phyloP scores from a whole-genome alignment of 1,140 invertebrate genomes.

The Bombus impatiens region DNA sequence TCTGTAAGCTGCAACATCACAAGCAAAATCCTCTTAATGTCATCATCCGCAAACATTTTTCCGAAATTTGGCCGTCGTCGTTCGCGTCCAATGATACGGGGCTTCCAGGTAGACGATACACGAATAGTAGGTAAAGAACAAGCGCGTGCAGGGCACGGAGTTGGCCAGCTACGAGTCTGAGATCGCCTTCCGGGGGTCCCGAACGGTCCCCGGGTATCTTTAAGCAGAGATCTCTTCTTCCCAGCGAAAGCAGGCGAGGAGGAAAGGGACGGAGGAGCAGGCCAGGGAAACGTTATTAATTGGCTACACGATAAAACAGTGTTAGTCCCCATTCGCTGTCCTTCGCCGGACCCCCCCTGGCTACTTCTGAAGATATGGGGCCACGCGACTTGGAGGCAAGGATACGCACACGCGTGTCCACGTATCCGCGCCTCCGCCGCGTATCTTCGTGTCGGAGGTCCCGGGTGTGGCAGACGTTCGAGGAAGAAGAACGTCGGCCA shows the following conservation, averaged over 20 bases:
- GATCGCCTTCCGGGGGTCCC: constrained; percentile 47
- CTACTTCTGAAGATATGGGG: constrained; percentile 77
- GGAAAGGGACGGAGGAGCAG: constrained; percentile 45
- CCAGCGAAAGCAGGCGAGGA: constrained; percentile 38
- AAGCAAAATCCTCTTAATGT: constrained; percentile 49
- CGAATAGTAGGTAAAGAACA: accelerated
- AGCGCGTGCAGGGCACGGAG: constrained; percentile 6
- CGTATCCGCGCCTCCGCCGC: not conserved
- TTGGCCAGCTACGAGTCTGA: constrained; percentile 29
- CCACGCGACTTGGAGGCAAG: constrained; percentile 78
- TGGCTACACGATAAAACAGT: constrained; percentile 81
- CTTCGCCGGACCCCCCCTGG: constrained; percentile 76
- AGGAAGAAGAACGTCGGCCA: not conserved
- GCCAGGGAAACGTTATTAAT: constrained; percentile 79
- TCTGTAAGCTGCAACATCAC: constrained; percentile 72
- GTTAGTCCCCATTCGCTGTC: constrained; percentile 78
- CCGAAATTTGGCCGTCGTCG: not conserved
- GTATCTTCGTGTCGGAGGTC: not conserved
- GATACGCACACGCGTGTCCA: constrained; percentile 60
- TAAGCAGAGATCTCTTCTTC: constrained; percentile 69
- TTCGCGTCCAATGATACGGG: not conserved
- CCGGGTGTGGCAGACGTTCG: not conserved
- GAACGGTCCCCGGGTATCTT: constrained; percentile 64
- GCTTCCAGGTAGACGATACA: too few species aligned
- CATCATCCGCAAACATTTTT: not conserved